Evolutionary conservation across 2,888 invertebrate genomes (phyloP), one percentile per base, ranked within the genome.

Genomic region (Thera obeliscata): DNA sequence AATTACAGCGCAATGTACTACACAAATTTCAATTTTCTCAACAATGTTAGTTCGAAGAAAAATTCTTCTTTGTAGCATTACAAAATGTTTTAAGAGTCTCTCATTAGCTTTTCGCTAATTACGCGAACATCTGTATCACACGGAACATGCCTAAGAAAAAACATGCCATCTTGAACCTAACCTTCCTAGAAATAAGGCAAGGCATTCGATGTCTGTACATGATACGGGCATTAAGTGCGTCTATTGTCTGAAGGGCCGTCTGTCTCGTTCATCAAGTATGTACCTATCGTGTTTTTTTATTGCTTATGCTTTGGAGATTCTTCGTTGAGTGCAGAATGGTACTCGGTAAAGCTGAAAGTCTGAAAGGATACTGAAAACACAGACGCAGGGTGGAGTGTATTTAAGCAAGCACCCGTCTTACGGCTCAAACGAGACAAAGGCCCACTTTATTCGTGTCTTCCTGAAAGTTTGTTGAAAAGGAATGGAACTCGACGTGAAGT

Each of bases 201-300:
- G 49, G 56, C 54, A 52, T 56, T 61, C 57, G 71, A 61, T 64
- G 73, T 76, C 71, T 72, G 81, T 79, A 80, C 79, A 81, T 80
- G 85, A 87, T 87, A 88, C 85, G 82, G 85, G 87, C 82, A 87
- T 87, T 87, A 87, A 89, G 88, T 85, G 81, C 79, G 78, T 83
- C 83, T 78, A 90, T 91, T 91, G 91, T 91, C 87, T 89, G 84
- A 80, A 90, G 90, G 78, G 82, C 81, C 83, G 88, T 87, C 89
- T 89, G 90, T 87, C 89, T 87, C 86, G 79, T 78, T 82, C 86
- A 86, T 88, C 87, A 87, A 90, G 89, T 84, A 61, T 50, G 64
- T 64, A 63, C 67, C 63, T 67, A 84, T 76, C 80, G 79, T 82
- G 83, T 87, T 89, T 89, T 68, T 91, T 90, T 90, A 87, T 87